Conservation (phyloP, 2,797 vertebrate species). For the Podargus strigoides region DNA sequence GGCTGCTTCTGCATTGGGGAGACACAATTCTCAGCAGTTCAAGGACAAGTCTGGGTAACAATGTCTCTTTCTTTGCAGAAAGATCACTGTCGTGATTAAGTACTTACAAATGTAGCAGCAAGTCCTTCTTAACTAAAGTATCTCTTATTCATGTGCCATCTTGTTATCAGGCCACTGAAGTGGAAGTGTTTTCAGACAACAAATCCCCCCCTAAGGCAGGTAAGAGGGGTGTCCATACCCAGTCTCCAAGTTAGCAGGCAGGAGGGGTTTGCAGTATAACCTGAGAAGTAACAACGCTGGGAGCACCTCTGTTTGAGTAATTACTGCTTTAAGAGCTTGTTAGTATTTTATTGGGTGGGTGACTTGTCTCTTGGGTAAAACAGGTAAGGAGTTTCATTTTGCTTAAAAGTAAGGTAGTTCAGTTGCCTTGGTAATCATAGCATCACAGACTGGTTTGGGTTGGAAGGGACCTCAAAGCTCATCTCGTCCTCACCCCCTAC, state of each 20-base stretch:
- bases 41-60: not conserved
- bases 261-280: rapidly evolving
- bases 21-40: not conserved
- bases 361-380: not conserved
- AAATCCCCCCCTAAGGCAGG: not conserved
- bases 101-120: not conserved
- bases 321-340: not conserved
- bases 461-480: too few relatives aligned
- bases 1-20: not conserved
- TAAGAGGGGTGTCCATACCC: not conserved
- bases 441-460: too few relatives aligned
- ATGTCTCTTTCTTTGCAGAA: not conserved
- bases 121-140: not conserved
- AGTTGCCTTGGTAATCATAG: not conserved
- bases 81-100: not conserved
- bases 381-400: not conserved
- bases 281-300: not conserved
- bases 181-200: not conserved
- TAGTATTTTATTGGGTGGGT: not conserved
- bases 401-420: not conserved
- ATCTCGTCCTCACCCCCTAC: too few relatives aligned
- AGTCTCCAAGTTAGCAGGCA: too few relatives aligned
- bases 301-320: not conserved
- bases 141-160: not conserved
- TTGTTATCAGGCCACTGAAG: not conserved